These are phyloP conservation scores for Caranx ignobilis DNA, from an alignment of 2,113 vertebrate genomes.

Conservation along the genomic window DNA sequence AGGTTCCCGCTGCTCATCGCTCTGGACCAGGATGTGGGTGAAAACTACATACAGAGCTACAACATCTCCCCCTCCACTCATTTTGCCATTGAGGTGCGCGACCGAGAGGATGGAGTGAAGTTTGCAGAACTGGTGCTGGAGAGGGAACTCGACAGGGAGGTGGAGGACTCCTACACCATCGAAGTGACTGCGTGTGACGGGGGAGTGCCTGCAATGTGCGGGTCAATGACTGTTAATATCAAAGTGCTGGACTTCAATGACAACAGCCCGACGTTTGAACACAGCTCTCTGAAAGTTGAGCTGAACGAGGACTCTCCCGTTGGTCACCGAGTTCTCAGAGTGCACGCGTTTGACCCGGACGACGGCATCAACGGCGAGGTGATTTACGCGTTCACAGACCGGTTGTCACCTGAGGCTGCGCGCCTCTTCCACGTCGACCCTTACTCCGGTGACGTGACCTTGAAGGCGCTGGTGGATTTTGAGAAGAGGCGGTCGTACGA, in stretches of 20 bases:
- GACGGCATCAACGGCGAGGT: conserved; percentile 82
- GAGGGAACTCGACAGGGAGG: conserved; percentile 80
- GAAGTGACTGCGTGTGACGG: conserved; percentile 77
- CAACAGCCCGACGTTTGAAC: conserved; percentile 85
- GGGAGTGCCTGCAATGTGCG: conserved; percentile 67
- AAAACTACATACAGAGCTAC: conserved; percentile 84
- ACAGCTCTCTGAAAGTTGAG: conserved; percentile 79
- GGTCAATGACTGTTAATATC: conserved; percentile 74
- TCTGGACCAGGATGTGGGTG: conserved; percentile 82
- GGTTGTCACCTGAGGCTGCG: conserved; percentile 48
- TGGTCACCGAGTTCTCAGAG: conserved; percentile 78
- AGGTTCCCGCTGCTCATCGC: conserved; percentile 79
- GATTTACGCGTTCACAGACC: conserved; percentile 77
- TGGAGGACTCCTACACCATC: conserved; percentile 77
- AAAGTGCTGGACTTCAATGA: conserved; percentile 85
- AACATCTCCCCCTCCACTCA: conserved; percentile 77
- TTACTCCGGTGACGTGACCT: conserved; percentile 76
- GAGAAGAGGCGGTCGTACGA: conserved; percentile 80
- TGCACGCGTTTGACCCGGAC: conserved; percentile 84
- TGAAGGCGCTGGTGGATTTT: conserved; percentile 79
- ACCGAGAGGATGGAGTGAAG: conserved; percentile 78
- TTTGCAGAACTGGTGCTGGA: conserved; percentile 81
- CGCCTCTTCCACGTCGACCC: conserved; percentile 81
- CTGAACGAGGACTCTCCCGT: conserved; percentile 81
- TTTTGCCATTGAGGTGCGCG: conserved; percentile 76